Evolutionary conservation across 1,140 invertebrate species (phyloP), one percentile per base, ranked within the genome.

Genomic region (Nymphalis io): DNA sequence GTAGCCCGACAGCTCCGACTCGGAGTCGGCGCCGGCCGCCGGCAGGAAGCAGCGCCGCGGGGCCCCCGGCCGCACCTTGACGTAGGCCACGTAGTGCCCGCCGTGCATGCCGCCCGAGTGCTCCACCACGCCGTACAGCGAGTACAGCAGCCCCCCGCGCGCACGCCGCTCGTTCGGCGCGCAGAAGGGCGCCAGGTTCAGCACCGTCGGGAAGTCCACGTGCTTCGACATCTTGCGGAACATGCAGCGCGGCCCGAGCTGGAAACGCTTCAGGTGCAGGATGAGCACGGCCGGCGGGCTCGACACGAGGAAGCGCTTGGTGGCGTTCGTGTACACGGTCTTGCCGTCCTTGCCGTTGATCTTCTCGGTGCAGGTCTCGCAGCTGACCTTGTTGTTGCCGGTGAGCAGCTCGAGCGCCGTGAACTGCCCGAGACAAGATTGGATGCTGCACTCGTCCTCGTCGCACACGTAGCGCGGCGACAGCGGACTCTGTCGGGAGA

Each of bases 31-130:
- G n/a, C 89, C 92, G 66, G 66, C 93, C 93, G 65, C 92, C 1
- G 94, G 94, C 73, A 96, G 79, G 84, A 96, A 96, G 60, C 93
- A 93, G 94, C 95, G 95, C 3, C 95, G 91, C 3, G 93, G 93
- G 77, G 95, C 94, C 12, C 93, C 92, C 3, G 91, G 92, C 76
- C 94, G 91, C 21, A 96, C 95, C 92, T 97, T 97, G 1, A 97
- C 96, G 83, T 98, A 99, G 8, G 98, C 97, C n/a, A 98, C 96
- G 84, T 99, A 99, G 91, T 99, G 98, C 3, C 98, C 98, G 58
- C 96, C 96, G 78, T 96, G 95, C 72, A 99, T 94, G 15, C 95
- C 95, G 3, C 98, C 98, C 67, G 95, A 96, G 83, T 99, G 98
- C 83, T 98, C 97, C 15, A 99, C 98, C 8, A 99, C 94, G 3